phyloP scores from a whole-genome alignment of 2,888 invertebrate species.

The Coleophora deauratella region DNA sequence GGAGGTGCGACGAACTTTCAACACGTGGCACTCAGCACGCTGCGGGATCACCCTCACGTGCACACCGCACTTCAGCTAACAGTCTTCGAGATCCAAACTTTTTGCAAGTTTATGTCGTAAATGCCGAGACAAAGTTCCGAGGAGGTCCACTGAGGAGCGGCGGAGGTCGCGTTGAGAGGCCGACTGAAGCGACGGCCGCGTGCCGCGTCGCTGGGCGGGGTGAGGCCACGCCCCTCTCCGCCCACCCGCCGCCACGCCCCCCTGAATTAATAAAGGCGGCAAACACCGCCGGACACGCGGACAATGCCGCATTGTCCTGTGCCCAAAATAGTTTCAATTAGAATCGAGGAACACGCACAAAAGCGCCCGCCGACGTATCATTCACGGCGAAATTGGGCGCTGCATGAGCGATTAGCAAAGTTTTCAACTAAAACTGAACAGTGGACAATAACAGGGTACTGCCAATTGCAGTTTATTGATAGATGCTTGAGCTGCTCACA shows the following conservation, averaged over 20 bases:
- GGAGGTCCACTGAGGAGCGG: conserved; percentile 40
- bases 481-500: too few relatives aligned
- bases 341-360: conserved; percentile 64
- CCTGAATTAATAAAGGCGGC: conserved; percentile 72
- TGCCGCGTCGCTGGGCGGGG: conserved; percentile 35
- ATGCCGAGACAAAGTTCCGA: conserved; percentile 30
- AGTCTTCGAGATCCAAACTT: conserved; percentile 10
- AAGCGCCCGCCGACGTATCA: conserved; percentile 56
- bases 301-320: conserved; percentile 69
- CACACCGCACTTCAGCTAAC: too few relatives aligned
- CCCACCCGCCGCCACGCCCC: conserved; percentile 56
- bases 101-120: conserved; percentile 23
- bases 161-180: conserved; percentile 56
- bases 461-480: too few relatives aligned
- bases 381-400: conserved; percentile 59
- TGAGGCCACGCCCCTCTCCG: conserved; percentile 41
- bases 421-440: conserved; percentile 27
- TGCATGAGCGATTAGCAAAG: conserved; percentile 43
- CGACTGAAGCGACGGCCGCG: conserved; percentile 37
- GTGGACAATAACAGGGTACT: too few relatives aligned
- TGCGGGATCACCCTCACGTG: too few relatives aligned
- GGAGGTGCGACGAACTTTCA: neutral
- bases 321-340: conserved; percentile 74
- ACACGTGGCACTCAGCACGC: conserved; percentile 1
- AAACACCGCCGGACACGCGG: conserved; percentile 71